Base-by-base conservation (phyloP, 1,140 invertebrate genomes). In the Leguminivora glycinivorella region DNA sequence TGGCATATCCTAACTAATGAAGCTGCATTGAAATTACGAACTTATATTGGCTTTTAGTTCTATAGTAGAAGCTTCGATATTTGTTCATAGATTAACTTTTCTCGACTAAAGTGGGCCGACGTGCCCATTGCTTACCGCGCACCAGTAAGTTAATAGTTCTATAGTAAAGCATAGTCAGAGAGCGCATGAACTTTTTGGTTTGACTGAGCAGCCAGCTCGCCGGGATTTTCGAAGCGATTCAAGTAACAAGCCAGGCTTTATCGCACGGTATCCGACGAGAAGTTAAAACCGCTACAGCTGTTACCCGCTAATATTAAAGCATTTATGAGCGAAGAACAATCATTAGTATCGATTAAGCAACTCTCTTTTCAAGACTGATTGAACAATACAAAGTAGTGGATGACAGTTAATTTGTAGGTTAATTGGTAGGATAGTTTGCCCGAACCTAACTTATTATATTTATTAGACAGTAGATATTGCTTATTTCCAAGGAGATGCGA, bases 201-300 rank as follows among this genome's bases (percentile, higher is more conserved):
- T 12, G 34, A 38, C 34, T 38, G 10, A 2, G 10, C 34, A 0
- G 10, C 10, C 34, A 38, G 14, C 34, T 12, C 10, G 14, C 34
- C 34, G 10, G 34, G 10, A 14, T 3, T 38, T 38, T 9, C 10
- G 10, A 38, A 38, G 34, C 34, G 2, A 52, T 52, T 52, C 17
- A 5, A 22, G 47, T 52, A 52, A 10, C 47, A 52, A 9, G 47
- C 47, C 47, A 52, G 47, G 17, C 47, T 63, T 14, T 58, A 58
- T 58, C 5, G 25, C 25, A n/a, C 58, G n/a, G 58, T 31, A 24
- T 29, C 22, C 58, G 17, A 63, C 5, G 58, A 29, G 58, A 63
- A 63, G 26, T 63, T 63, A 63, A 63, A 63, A 63, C 58, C 26
- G 9, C 58, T 63, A 63, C 58, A 63, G 58, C 58, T 63, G 58